Percentiles rank a stretch among this genome's conserved stretches.
These are phyloP conservation scores for Chromobotia macracanthus DNA, from an alignment of 2,797 vertebrate genomes.

Conservation along the genomic window DNA sequence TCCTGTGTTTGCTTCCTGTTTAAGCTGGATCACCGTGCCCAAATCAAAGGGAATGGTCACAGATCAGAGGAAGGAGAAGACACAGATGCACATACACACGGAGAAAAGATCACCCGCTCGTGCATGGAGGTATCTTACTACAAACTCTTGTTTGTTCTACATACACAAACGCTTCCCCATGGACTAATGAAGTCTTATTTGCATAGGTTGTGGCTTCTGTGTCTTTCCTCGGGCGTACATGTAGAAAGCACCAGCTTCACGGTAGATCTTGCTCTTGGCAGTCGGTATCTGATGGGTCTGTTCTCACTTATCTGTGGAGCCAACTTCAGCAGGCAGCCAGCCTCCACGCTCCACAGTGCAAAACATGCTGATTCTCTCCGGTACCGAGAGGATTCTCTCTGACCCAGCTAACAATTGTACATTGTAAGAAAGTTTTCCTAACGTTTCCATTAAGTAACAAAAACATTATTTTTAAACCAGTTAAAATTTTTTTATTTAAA, in stretches of 20 bases:
- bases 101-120: conserved; percentile 24
- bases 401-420: neutral
- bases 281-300: conserved; percentile 52
- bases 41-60: conserved; percentile 79
- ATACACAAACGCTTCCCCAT: conserved; percentile 51
- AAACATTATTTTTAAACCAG: too few relatives aligned
- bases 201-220: conserved; percentile 54
- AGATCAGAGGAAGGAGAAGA: conserved; percentile 69
- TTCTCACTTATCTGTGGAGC: conserved; percentile 57
- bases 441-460: too few relatives aligned
- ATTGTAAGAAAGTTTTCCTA: too few relatives aligned
- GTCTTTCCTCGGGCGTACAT: conserved; percentile 48
- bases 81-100: conserved; percentile 41
- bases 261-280: conserved; percentile 54
- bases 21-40: conserved; percentile 78
- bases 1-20: conserved; percentile 81
- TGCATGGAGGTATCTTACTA: conserved; percentile 46
- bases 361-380: conserved; percentile 54
- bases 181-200: conserved; percentile 52
- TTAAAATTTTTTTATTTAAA: too few relatives aligned
- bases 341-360: conserved; percentile 54
- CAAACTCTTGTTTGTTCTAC: conserved; percentile 53
- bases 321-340: conserved; percentile 51
- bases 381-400: conserved; percentile 43
- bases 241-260: conserved; percentile 48